A percentile compares a stretch with the other conserved stretches of the same genome.
These are phyloP conservation scores for Monoplex corrugatus DNA, from an alignment of 2,888 invertebrate species.

Conservation along the genomic window DNA sequence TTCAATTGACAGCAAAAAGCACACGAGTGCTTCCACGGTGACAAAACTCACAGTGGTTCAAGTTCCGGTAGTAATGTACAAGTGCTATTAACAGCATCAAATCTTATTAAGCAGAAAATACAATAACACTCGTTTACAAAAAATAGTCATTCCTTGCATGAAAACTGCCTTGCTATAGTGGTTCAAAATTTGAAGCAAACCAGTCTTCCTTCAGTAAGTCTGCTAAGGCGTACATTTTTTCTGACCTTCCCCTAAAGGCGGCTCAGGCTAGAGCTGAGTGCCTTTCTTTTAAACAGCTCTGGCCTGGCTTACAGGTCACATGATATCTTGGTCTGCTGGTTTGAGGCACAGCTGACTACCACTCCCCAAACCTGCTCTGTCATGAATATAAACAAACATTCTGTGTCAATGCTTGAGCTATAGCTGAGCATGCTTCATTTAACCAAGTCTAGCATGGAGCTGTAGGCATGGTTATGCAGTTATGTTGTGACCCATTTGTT, in stretches of 20 bases:
- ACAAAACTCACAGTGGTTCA: conserved; percentile 27
- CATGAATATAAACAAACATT: background rate
- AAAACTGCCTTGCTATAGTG: background rate
- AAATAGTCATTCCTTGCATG: background rate
- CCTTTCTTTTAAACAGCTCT: too few relatives aligned
- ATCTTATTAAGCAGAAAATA: too few relatives aligned
- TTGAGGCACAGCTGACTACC: background rate
- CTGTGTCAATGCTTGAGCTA: background rate
- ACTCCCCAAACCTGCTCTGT: background rate
- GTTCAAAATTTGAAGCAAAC: background rate
- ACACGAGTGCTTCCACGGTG: background rate
- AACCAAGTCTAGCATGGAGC: background rate
- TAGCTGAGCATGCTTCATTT: background rate
- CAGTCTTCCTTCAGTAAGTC: background rate
- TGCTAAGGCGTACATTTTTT: background rate
- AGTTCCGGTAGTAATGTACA: conserved; percentile 1
- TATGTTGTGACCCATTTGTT: too few relatives aligned
- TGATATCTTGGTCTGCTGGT: background rate
- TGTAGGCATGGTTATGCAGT: background rate
- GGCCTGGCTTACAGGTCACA: too few relatives aligned
- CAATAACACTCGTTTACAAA: background rate
- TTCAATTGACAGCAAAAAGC: background rate
- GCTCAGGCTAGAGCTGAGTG: background rate
- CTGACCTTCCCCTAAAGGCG: background rate
- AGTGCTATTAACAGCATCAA: conserved; percentile 5